Evolutionary conservation across 1,140 invertebrate species (phyloP), one percentile per base, ranked within the genome.

Genomic region (Heliconius congener): DNA sequence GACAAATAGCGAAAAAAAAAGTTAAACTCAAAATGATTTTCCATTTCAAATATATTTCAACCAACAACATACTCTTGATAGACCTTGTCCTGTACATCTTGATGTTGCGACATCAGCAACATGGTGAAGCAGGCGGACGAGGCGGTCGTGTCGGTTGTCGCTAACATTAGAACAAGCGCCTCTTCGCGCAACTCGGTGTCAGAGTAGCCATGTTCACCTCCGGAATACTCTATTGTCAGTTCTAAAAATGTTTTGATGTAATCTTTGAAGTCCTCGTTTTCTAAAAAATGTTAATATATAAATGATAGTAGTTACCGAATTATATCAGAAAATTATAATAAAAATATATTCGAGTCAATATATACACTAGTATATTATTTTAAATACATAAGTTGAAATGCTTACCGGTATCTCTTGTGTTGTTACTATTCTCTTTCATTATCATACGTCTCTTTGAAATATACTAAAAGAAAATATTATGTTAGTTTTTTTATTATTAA

Each of bases 81-180:
- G 0, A 86, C 70, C 71, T 82, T 84, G 1, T 85, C 81, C 42
- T 87, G 85, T 2, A 85, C 60, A 11, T 81, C 74, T 13, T 37
- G 79, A 19, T 88, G 75, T 8, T 75, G 76, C 0, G 84, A 70
- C 23, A 88, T 74, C 79, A 88, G 83, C 8, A 83, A 16, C 13
- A 78, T n/a, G 3, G 78, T 60, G 66, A 85, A 88, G 11, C 81
- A 70, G 16, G 73, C 23, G 4, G 83, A 77, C 0, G 82, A 76
- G 1, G 86, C 87, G 1, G 85, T 83, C 0, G 87, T 87, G 76
- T 86, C 86, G 13, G 83, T 84, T 27, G 83, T 84, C 5, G 87
- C 87, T n/a, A 85, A n/a, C 18, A 83, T 73, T 2, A 88, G 37
- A n/a, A 84, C 81, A 9, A 86, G 46, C 2, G 72, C 34, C 75